Conservation (phyloP, 2,113 vertebrate species). For the Rhinolophus sinicus region DNA sequence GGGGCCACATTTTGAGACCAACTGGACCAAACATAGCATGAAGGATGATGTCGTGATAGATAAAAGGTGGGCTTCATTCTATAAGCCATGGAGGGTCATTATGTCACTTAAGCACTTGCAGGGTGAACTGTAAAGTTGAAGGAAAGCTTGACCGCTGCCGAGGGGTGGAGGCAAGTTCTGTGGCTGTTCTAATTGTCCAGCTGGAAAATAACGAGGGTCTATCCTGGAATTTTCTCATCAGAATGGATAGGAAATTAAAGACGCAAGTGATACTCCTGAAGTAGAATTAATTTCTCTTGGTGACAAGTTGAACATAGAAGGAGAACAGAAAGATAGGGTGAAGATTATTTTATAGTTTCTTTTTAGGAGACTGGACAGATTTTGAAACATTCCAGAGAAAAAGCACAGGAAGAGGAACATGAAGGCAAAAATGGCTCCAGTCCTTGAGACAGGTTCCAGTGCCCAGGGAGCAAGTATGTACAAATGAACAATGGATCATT, state of each 20-base stretch:
- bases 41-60: background rate
- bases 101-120: background rate
- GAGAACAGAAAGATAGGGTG: background rate
- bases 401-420: background rate
- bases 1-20: background rate
- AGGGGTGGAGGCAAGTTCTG: background rate
- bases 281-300: background rate
- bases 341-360: background rate
- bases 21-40: background rate
- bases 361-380: background rate
- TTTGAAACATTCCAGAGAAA: background rate
- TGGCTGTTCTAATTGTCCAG: background rate
- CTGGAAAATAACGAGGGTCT: background rate
- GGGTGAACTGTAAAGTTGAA: background rate
- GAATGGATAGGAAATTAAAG: background rate
- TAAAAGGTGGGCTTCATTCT: background rate
- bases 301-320: background rate
- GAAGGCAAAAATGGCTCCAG: background rate
- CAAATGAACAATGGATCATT: background rate
- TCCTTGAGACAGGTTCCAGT: background rate
- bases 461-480: background rate
- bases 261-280: background rate
- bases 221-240: background rate
- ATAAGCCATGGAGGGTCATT: background rate
- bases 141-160: background rate